Percentiles rank a stretch among this genome's conserved stretches.
Evolutionary conservation across 1,140 invertebrate genomes (phyloP).

Genomic region (Diabrotica virgifera): DNA sequence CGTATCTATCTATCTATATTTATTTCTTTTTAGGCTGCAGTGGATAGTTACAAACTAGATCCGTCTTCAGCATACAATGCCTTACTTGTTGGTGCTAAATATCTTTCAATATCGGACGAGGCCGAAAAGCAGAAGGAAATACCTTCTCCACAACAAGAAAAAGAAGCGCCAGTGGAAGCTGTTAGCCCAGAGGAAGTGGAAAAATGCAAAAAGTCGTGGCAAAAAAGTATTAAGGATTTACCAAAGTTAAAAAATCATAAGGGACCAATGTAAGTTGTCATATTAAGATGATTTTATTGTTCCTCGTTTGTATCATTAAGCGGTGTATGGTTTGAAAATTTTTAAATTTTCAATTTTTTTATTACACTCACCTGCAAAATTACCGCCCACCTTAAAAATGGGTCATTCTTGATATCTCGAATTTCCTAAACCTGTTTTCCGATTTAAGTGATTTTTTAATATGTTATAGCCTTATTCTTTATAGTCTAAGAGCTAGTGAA

Average conservation of each 20-base stretch:
- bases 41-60: constrained; percentile 46
- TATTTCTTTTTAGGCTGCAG: constrained; percentile 46
- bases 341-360: no score
- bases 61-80: constrained; percentile 47
- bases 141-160: constrained; percentile 18
- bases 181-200: constrained; percentile 60
- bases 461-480: no score
- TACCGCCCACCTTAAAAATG: no score
- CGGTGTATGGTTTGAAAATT: no score
- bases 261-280: constrained; percentile 51
- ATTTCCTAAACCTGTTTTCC: no score
- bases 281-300: not conserved
- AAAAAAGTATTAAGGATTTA: constrained; percentile 48
- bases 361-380: no score
- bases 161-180: constrained; percentile 38
- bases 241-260: constrained; percentile 48
- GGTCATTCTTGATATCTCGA: no score
- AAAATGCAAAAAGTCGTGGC: constrained; percentile 58
- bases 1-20: no score
- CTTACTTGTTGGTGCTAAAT: constrained; percentile 49
- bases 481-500: no score
- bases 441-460: no score
- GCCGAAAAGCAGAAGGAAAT: not conserved
- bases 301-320: constrained; percentile 5
- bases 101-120: constrained; percentile 35